Evolutionary conservation across 2,113 vertebrate species (phyloP), one percentile per base, ranked within the genome.

Genomic region (Eidolon helvum): DNA sequence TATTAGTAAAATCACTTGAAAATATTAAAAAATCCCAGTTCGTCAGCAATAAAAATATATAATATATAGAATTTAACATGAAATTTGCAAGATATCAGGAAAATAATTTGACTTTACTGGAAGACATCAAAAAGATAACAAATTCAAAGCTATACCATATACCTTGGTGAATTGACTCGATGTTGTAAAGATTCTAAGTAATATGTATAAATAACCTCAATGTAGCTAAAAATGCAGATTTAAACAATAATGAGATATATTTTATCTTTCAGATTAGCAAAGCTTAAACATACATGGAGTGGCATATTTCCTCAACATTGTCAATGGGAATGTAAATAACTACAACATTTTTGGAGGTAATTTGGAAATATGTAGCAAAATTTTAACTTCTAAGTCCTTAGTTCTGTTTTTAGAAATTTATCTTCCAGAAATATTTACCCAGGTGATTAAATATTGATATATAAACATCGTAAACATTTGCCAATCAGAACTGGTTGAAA

Each of bases 1-100:
- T 78, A 57, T 96, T 92, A 87, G 11, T 61, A 65, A 90, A 96
- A 59, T 91, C 33, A 84, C 12, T 96, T 82, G 87, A 94, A 94
- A 90, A 91, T 63, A 50, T 87, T 87, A 57, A 87, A 84, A 65
- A 75, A 55, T 71, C 22, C 33, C 24, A 79, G 30, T 74, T 90
- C 28, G 84, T 50, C 18, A 71, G 66, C 43, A 96, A 71, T 71
- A n/a, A 48, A 90, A 90, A 30, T 33, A 80, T 68, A 35, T 40
- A 84, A 50, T 87, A 63, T n/a, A 93, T 53, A 30, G 40, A 87
- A 91, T 94, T 77, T 78, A 96, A 93, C 90, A 86, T 69, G 33
- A 78, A 35, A 79, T 57, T 82, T 96, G 28, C 4, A 97, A 63
- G 72, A 19, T 18, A 61, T 43, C 18, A 86, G 55, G 18, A 94